Base-by-base conservation (phyloP, 2,888 invertebrate genomes). In the Scaptomyza reducta region DNA sequence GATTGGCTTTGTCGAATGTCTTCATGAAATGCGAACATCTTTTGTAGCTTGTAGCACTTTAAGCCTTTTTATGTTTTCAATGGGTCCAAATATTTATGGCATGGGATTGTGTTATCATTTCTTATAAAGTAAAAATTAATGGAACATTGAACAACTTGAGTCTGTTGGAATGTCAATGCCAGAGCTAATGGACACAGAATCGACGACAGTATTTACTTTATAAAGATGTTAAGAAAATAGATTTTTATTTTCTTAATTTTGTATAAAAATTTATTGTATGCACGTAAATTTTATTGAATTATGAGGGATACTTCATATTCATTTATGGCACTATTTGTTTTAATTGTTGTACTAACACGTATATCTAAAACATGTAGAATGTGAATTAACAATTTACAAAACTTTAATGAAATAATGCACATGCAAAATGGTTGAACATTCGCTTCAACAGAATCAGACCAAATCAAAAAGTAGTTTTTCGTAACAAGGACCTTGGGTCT, bases 31-130 rank as follows among this genome's bases (percentile, higher is more conserved):
- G 35, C 18, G 33, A 68, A 51, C 65, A 55, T 53, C 65, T 38
- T 40, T 38, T 38, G 14, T 16, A 14, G 10, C 25, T 66, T 25
- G 40, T n/a, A 35, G 56, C 79, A 73, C 71, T 86, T 86, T 76
- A 86, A 86, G 74, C 49, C 62, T 61, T 86, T 87, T 70, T 66
- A 85, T 88, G 78, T 42, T 50, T 51, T 65, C 77, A 70, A 60
- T 54, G 53, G 41, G 49, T 44, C 14, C 18, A 50, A 49, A 62
- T 50, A 59, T 75, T 64, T 63, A 60, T 66, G 59, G 59, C 45
- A 40, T 45, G 62, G 45, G 45, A 46, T 74, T 69, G 41, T 54
- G 51, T 46, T 62, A 78, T 60, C 54, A 38, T 40, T 61, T 45
- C 14, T 16, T 33, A 38, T 45, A n/a, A 6, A 70, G 65, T 70